Evolutionary conservation across 1,140 invertebrate species (phyloP).

Genomic region (Drosophila auraria): DNA sequence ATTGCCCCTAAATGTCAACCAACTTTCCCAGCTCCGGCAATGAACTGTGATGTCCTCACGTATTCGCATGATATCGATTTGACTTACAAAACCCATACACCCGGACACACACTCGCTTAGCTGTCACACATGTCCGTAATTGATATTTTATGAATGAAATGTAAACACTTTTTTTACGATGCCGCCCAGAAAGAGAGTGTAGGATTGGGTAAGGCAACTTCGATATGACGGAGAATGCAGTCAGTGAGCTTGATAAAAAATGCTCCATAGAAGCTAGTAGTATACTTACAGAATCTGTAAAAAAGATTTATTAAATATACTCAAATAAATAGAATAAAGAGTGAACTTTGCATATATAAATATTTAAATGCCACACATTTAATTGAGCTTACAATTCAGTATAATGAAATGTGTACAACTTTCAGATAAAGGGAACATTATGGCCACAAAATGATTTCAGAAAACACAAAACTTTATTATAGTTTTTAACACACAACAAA

Average conservation of each 20-base stretch:
- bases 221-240: background rate
- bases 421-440: background rate
- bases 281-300: too few relatives aligned
- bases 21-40: conserved; percentile 56
- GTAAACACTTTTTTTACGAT: conserved; percentile 81
- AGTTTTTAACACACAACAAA: background rate
- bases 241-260: background rate
- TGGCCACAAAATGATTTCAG: background rate
- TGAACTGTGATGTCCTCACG: conserved; percentile 82
- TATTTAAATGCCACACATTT: background rate
- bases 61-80: conserved; percentile 81
- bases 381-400: background rate
- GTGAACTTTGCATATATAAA: too few relatives aligned
- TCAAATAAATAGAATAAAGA: background rate
- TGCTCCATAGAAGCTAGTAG: background rate
- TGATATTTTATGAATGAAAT: conserved; percentile 83
- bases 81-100: conserved; percentile 69
- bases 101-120: conserved; percentile 53
- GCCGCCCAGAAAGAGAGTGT: conserved; percentile 10
- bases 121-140: conserved; percentile 79
- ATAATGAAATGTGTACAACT: background rate
- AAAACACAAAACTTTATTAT: conserved; percentile 7
- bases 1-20: conserved; percentile 73
- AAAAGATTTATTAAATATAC: background rate
- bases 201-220: conserved; percentile 18